Base-by-base conservation (phyloP, 2,113 vertebrate genomes). In the Plestiodon gilberti region DNA sequence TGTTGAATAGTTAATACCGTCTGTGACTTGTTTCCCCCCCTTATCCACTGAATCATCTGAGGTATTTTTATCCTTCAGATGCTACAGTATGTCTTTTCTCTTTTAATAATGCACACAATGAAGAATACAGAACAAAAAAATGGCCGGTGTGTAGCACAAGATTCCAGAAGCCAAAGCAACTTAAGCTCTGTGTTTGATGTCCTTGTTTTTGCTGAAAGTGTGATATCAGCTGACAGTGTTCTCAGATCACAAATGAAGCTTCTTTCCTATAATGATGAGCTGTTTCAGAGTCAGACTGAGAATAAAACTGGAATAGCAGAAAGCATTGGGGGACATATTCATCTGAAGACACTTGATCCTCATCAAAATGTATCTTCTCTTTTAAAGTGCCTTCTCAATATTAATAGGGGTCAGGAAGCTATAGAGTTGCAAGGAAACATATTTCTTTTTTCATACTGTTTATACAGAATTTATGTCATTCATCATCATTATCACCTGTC, bases 51-150 rank as follows among this genome's bases (percentile, higher is more conserved):
- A 59, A 28, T 57, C 28, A 61, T 61, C 9, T 3, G 33, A 65
- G 30, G 15, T 64, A 23, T 62, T 57, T 88, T 89, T 80, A 40
- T 30, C 69, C 70, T 77, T 55, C 22, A 11, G 62, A 57, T 30
- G 28, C 64, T 78, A n/a, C 17, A 8, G n/a, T 38, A 30, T 78
- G 65, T 65, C 67, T 55, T 25, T 6, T 9, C 30, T 52, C 74
- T 76, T 93, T 82, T 90, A 82, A 83, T 48, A 81, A 89, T 28
- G 43, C 28, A 18, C 6, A n/a, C 33, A 88, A 73, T 71, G 85
- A 82, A 92, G 33, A 13, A 2, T 33, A 23, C 33, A 9, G 6
- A 33, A 43, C 89, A 30, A 18, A 80, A 77, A 77, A 82, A 52
- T 2, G 67, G 70, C 55, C 59, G 78, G 76, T 38, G 64, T 61